phyloP scores from a whole-genome alignment of 2,113 vertebrate species.

The Microcebus ravelobensis region DNA sequence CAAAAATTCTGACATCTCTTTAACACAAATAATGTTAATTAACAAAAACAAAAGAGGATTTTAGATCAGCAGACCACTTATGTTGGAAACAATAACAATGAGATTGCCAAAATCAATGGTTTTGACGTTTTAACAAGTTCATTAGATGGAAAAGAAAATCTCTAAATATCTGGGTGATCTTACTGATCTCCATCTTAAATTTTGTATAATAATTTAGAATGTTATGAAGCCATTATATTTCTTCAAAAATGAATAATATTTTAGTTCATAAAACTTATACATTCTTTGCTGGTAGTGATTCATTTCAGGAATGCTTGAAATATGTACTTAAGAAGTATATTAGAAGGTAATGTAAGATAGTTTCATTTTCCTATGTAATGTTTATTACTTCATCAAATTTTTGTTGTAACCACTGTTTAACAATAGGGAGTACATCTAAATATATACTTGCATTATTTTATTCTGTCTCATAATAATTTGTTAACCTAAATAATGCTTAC shows the following conservation, averaged over 20 bases:
- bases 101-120: neutral
- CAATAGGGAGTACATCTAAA: neutral
- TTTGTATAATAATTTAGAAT: neutral
- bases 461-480: neutral
- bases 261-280: neutral
- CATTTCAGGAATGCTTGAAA: neutral
- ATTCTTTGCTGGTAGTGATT: neutral
- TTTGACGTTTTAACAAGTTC: neutral
- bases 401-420: neutral
- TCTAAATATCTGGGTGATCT: neutral
- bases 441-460: neutral
- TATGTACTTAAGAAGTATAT: neutral
- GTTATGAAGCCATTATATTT: neutral
- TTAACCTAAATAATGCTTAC: neutral
- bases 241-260: neutral
- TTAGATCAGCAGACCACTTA: neutral
- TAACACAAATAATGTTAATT: neutral
- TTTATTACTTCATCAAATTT: neutral
- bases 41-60: neutral
- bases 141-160: neutral
- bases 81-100: neutral
- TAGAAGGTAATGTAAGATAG: neutral
- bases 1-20: neutral
- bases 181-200: neutral
- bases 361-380: neutral